Percentiles rank a stretch among this genome's conserved stretches.
Evolutionary conservation across 2,797 vertebrate genomes (phyloP).

Genomic region (Propithecus perrieri): DNA sequence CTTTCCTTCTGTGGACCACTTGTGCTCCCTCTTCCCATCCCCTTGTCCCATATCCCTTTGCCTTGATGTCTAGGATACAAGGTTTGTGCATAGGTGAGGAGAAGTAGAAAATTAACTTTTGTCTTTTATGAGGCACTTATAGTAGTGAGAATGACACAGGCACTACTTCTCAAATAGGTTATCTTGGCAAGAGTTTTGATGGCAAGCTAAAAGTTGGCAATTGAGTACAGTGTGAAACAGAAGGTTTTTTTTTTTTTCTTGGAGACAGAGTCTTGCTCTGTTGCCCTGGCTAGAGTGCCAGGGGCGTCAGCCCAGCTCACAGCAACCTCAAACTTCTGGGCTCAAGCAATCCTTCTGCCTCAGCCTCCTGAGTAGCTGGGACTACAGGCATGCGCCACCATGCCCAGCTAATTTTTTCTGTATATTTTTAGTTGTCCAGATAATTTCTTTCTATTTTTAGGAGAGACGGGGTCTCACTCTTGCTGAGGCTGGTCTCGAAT

Average conservation of each 20-base stretch:
- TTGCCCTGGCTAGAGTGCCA: too few relatives aligned
- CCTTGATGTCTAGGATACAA: constrained; percentile 1
- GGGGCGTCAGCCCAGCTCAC: too few relatives aligned
- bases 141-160: not conserved
- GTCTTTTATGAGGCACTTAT: not conserved
- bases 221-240: not conserved
- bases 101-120: not conserved
- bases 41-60: not conserved
- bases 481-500: too few relatives aligned
- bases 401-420: too few relatives aligned
- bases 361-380: too few relatives aligned
- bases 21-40: not conserved
- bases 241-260: not conserved
- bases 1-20: not conserved
- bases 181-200: constrained; percentile 1
- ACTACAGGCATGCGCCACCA: too few relatives aligned
- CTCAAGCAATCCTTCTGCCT: too few relatives aligned
- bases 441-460: too few relatives aligned
- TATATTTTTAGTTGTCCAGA: too few relatives aligned
- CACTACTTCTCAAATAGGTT: not conserved
- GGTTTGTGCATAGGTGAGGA: not conserved
- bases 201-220: not conserved
- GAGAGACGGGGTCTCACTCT: too few relatives aligned
- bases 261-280: too few relatives aligned
- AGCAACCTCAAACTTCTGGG: too few relatives aligned